A percentile compares a stretch with the other conserved stretches of the same genome.
These are phyloP conservation scores for Eueremaeus valkanovi DNA, from an alignment of 2,888 invertebrate genomes.

Conservation along the genomic window DNA sequence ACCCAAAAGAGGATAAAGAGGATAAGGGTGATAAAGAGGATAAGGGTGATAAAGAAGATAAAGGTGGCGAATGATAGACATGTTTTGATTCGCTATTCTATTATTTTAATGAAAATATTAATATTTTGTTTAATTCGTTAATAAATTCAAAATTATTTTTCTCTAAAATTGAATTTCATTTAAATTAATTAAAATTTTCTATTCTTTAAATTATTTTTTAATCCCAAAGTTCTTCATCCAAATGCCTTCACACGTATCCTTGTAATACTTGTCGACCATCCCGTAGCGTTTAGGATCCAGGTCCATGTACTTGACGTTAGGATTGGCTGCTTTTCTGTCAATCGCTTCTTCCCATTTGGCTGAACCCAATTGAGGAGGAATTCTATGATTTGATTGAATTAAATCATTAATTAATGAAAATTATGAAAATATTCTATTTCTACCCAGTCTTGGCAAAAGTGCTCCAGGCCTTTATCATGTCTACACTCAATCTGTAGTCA, in stretches of 20 bases:
- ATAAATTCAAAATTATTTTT: no score
- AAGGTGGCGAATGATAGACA: no score
- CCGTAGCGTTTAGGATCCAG: slow-evolving; percentile 18
- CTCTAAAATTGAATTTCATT: no score
- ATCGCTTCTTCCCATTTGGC: slow-evolving; percentile 36
- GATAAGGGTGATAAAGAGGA: no score
- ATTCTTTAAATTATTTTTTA: no score
- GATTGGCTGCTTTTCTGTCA: neutral
- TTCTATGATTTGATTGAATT: neutral
- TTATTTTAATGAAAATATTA: no score
- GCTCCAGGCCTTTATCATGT: slow-evolving; percentile 39
- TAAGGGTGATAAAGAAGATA: no score
- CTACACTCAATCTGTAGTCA: slow-evolving; percentile 27
- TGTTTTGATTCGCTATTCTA: no score
- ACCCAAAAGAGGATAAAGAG: no score
- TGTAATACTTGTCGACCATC: slow-evolving; percentile 9
- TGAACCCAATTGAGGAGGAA: neutral
- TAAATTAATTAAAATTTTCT: no score
- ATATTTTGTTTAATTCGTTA: no score
- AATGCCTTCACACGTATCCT: slow-evolving; percentile 24
- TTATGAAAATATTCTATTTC: neutral
- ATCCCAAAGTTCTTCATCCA: no score
- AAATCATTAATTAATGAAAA: neutral
- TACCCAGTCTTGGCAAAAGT: slow-evolving; percentile 34
- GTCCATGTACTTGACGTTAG: slow-evolving; percentile 14